Evolutionary conservation across 2,113 vertebrate species (phyloP), one percentile per base, ranked within the genome.

Genomic region (Cephalopterus ornatus): DNA sequence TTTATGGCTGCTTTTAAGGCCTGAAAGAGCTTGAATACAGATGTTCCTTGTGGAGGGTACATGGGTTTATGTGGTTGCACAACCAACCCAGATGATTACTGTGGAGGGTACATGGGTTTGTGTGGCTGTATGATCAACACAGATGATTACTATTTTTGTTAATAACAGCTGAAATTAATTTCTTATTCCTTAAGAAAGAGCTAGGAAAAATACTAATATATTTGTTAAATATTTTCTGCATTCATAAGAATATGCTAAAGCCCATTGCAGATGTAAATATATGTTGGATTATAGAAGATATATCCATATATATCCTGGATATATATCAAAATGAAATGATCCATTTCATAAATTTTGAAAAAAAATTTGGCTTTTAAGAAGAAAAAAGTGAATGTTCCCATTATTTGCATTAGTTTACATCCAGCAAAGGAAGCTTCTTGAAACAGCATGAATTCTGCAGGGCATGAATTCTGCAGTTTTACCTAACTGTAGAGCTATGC

Each of bases 1-100:
- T 96, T 96, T 97, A 93, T 85, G 93, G 14, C 66, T 12, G 13
- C 59, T 90, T 97, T 93, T 93, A 95, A 96, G 55, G 46, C 82
- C 81, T 0, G 4, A 90, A 94, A 76, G 76, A 72, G 73, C 58
- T 70, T 44, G 76, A 81, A 68, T 91, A 79, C 63, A 94, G 82
- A 82, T 91, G 66, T 22, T 78, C 83, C 83, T 97, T 21, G 33
- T 47, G 26, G 63, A 91, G 83, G 49, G 35, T 47, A 49, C 17
- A 5, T 8, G 41, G 73, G 35, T 66, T 85, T 91, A n/a, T 9
- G 11, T 14, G 24, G 41, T 33, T 47, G 13, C 2, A 3, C 53
- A 41, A 68, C 33, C 20, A 33, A 77, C 35, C 49, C 33, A 80
- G 66, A 14, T 12, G 42, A n/a, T 75, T 52, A 23, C 97, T 22